Conservation (phyloP, 1,140 invertebrate species). For the Oncopodura yosiiana region DNA sequence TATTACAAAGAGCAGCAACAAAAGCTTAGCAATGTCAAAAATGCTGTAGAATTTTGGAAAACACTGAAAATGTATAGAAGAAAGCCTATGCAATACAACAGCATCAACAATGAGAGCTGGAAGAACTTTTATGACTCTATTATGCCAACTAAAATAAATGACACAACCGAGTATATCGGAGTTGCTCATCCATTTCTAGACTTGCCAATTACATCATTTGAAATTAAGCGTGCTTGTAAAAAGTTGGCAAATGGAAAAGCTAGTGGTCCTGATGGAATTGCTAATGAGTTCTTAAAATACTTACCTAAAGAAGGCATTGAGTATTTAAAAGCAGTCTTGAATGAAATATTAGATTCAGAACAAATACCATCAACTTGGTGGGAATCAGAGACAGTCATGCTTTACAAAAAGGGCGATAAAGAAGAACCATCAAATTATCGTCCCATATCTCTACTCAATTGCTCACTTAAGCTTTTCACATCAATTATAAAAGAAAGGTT, state of each 20-base stretch:
- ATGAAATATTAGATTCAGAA: background rate
- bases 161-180: background rate
- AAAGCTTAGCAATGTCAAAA: too few species aligned
- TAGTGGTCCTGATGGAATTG: slow-evolving; percentile 37
- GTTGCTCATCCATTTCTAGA: background rate
- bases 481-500: slow-evolving; percentile 30
- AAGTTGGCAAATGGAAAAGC: slow-evolving; percentile 29
- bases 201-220: background rate
- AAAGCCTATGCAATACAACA: too few species aligned
- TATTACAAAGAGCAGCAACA: too few species aligned
- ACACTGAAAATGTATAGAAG: too few species aligned
- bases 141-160: background rate
- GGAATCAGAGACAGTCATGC: slow-evolving; percentile 3
- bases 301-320: slow-evolving; percentile 16
- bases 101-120: too few species aligned
- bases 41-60: too few species aligned
- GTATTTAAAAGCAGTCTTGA: background rate
- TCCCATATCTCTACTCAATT: slow-evolving; percentile 34
- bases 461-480: slow-evolving; percentile 33
- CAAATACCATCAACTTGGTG: slow-evolving; percentile 1
- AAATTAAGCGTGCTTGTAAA: background rate
- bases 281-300: slow-evolving; percentile 37
- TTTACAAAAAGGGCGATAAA: slow-evolving; percentile 33
- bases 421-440: slow-evolving; percentile 34
- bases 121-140: background rate